A percentile compares a stretch with the other conserved stretches of the same genome.
These are phyloP conservation scores for Microcebus lehilahytsara DNA, from an alignment of 2,113 vertebrate species.

Conservation along the genomic window DNA sequence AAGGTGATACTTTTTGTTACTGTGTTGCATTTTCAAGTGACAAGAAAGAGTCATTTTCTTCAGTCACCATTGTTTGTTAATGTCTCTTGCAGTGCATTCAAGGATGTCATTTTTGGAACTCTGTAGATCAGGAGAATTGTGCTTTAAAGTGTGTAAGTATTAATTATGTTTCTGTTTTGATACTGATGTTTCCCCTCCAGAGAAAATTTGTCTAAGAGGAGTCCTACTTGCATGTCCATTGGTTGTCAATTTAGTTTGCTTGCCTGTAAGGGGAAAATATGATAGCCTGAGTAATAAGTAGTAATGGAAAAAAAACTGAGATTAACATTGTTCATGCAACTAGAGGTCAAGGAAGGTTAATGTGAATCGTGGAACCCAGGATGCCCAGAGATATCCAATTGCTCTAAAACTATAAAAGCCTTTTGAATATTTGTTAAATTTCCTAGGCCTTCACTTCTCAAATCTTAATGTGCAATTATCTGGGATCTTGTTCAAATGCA, in stretches of 20 bases:
- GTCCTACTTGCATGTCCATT: neutral
- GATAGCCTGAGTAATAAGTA: neutral
- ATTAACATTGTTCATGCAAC: neutral
- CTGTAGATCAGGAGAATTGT: slow-evolving; percentile 59
- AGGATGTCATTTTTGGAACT: slow-evolving; percentile 82
- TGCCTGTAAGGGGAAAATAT: neutral
- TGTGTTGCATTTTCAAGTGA: neutral
- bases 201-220: neutral
- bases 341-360: neutral
- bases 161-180: neutral
- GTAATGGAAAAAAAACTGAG: neutral
- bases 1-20: neutral
- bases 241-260: neutral
- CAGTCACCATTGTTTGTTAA: neutral
- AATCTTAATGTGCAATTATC: neutral
- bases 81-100: slow-evolving; percentile 76
- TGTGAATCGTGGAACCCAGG: neutral
- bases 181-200: neutral
- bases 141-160: slow-evolving; percentile 82
- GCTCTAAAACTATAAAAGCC: neutral
- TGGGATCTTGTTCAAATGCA: neutral
- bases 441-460: neutral
- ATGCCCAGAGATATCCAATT: neutral
- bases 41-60: neutral
- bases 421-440: neutral